Percentiles rank a stretch among this genome's conserved stretches.
phyloP scores from a whole-genome alignment of 2,797 vertebrate species.

The Acanthurus tractus region DNA sequence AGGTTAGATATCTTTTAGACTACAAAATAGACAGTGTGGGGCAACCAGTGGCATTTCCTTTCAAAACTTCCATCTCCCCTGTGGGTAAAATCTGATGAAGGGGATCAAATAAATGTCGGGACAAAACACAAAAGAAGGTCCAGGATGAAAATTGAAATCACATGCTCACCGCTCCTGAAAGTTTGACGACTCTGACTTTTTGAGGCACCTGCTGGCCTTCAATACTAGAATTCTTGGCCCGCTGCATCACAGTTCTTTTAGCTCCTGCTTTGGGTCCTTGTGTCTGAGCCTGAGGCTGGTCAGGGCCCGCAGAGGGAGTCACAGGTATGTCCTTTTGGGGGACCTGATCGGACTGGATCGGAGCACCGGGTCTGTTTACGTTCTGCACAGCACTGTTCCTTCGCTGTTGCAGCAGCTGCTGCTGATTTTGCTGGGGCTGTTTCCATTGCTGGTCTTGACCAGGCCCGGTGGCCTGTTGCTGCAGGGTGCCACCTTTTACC shows the following conservation, averaged over 20 bases:
- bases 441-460: conserved; percentile 81
- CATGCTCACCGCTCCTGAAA: conserved; percentile 92
- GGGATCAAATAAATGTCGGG: conserved; percentile 65
- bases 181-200: conserved; percentile 97
- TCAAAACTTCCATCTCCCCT: conserved; percentile 55
- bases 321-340: conserved; percentile 63
- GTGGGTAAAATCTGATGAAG: conserved; percentile 49
- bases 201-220: conserved; percentile 89
- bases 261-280: conserved; percentile 83
- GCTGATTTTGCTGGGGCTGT: conserved; percentile 74
- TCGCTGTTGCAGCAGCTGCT: conserved; percentile 81
- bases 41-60: conserved; percentile 76
- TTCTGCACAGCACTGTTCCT: conserved; percentile 82
- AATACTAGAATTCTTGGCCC: conserved; percentile 83
- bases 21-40: conserved; percentile 61
- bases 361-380: conserved; percentile 75
- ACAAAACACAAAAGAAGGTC: conserved; percentile 36
- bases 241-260: conserved; percentile 98
- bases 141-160: conserved; percentile 35
- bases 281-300: conserved; percentile 68
- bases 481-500: conserved; percentile 55
- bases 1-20: conserved; percentile 77
- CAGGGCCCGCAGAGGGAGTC: conserved; percentile 56
- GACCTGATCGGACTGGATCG: conserved; percentile 58
- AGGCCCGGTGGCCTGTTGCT: conserved; percentile 76